These are phyloP conservation scores for Chalcis sispes DNA, from an alignment of 2,888 invertebrate species.

Conservation along the genomic window DNA sequence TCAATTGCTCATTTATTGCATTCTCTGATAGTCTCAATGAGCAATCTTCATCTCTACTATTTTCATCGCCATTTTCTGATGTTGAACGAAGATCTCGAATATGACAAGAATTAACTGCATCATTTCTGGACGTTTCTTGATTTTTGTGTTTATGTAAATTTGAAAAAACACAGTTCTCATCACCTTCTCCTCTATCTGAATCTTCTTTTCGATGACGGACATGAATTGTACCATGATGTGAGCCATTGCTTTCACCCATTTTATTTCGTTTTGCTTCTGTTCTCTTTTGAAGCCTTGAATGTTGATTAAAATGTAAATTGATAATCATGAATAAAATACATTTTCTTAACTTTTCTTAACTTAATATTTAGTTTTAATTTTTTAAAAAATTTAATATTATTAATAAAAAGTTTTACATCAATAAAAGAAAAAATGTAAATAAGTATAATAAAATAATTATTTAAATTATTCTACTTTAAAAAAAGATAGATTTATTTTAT, in stretches of 20 bases:
- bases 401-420: neutral
- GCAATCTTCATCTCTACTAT: constrained; percentile 31
- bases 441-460: neutral
- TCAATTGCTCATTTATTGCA: constrained; percentile 35
- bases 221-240: constrained; percentile 61
- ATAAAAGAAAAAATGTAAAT: no score
- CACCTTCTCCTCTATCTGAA: constrained; percentile 65
- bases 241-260: constrained; percentile 62
- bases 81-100: constrained; percentile 55
- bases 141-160: constrained; percentile 65
- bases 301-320: constrained; percentile 18
- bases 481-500: constrained; percentile 19
- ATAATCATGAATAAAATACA: neutral
- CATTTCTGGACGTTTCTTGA: constrained; percentile 61
- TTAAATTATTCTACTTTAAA: constrained; percentile 10
- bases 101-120: constrained; percentile 57
- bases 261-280: constrained; percentile 69
- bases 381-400: neutral
- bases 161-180: constrained; percentile 66
- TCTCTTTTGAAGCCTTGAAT: constrained; percentile 69
- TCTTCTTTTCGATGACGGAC: constrained; percentile 69
- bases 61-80: constrained; percentile 40
- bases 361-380: neutral
- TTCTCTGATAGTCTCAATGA: constrained; percentile 41
- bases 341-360: neutral